Conservation (phyloP, 2,797 vertebrate genomes). For the Schizopygopsis pylzovi region DNA sequence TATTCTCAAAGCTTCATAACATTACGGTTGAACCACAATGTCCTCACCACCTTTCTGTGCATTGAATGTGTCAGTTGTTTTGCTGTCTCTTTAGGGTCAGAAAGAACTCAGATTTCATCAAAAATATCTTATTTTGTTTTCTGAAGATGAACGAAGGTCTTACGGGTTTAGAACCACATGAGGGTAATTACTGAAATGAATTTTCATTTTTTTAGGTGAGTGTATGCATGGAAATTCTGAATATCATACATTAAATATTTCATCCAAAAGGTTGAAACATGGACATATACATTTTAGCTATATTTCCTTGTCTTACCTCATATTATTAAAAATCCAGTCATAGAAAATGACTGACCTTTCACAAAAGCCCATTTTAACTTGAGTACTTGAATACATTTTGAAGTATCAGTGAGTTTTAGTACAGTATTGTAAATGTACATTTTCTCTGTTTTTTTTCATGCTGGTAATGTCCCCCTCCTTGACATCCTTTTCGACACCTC, state of each 20-base stretch:
- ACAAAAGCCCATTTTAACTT: not conserved
- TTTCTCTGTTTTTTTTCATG: not conserved
- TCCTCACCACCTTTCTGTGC: too few species aligned
- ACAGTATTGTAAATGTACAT: conserved; percentile 20
- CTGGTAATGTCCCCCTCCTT: conserved; percentile 11
- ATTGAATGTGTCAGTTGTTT: too few species aligned
- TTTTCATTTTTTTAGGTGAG: too few species aligned
- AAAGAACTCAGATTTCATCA: too few species aligned
- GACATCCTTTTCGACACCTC: conserved; percentile 12
- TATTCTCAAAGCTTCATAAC: too few species aligned
- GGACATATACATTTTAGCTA: not conserved
- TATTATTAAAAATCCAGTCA: not conserved
- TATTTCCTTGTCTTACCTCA: not conserved
- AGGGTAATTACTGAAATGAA: too few species aligned
- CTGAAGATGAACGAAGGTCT: too few species aligned
- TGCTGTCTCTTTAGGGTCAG: too few species aligned
- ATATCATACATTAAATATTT: not conserved
- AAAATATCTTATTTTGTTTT: too few species aligned
- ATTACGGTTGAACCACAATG: too few species aligned
- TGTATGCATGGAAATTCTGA: not conserved
- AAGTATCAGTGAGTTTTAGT: not conserved
- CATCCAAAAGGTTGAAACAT: not conserved
- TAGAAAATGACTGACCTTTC: not conserved
- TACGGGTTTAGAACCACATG: too few species aligned
- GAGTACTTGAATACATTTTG: not conserved